Percentiles rank a stretch among this genome's conserved stretches.
These are phyloP conservation scores for Triplophysa dalaica DNA, from an alignment of 2,113 vertebrate species.

Conservation along the genomic window DNA sequence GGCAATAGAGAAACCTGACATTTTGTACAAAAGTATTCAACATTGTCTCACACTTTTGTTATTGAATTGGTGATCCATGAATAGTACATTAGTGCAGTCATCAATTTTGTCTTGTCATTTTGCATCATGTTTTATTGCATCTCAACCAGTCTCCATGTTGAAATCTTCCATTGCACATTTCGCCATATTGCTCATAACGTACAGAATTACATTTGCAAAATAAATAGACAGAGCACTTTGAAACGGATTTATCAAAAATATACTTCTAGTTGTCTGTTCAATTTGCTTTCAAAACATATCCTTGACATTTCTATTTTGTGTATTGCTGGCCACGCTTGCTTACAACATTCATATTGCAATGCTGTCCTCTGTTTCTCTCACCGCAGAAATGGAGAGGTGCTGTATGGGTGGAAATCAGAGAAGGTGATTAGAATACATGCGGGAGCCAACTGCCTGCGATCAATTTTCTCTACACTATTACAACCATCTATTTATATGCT, in stretches of 20 bases:
- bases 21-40: too few relatives aligned
- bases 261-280: too few relatives aligned
- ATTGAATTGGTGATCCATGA: too few relatives aligned
- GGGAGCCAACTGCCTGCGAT: background rate
- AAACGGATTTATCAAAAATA: background rate
- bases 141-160: too few relatives aligned
- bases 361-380: background rate
- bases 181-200: too few relatives aligned
- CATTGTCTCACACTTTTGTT: too few relatives aligned
- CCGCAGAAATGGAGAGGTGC: constrained; percentile 4
- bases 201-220: too few relatives aligned
- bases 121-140: too few relatives aligned
- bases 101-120: too few relatives aligned
- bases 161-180: too few relatives aligned
- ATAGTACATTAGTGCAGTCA: too few relatives aligned
- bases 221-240: background rate
- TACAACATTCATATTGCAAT: background rate
- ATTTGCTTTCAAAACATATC: background rate
- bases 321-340: background rate
- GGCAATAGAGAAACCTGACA: too few relatives aligned
- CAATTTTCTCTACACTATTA: constrained; percentile 4
- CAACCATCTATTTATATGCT: constrained; percentile 34
- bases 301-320: background rate
- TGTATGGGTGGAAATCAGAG: background rate
- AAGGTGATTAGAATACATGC: constrained; percentile 6